Evolutionary conservation across 2,797 vertebrate genomes (phyloP).

Genomic region (Okamejei kenojei): DNA sequence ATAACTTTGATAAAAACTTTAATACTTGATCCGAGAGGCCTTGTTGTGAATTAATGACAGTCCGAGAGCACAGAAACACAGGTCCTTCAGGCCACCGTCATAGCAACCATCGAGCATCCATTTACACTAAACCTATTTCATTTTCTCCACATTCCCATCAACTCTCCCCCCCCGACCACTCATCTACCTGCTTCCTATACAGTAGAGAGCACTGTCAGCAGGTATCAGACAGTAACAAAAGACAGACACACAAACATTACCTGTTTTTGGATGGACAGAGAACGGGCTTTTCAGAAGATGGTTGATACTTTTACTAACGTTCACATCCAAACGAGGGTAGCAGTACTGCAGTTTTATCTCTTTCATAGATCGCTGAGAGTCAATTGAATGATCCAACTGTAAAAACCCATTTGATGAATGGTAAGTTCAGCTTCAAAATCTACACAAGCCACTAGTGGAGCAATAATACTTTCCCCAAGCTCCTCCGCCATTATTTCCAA

Average conservation of each 20-base stretch:
- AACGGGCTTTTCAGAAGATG: conserved; percentile 95
- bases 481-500: background rate
- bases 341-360: conserved; percentile 95
- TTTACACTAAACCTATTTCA: too few relatives aligned
- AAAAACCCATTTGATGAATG: background rate
- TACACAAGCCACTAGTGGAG: background rate
- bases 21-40: too few relatives aligned
- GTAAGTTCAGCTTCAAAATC: background rate
- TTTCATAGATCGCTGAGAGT: conserved; percentile 34
- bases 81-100: too few relatives aligned
- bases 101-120: too few relatives aligned
- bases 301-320: conserved; percentile 90
- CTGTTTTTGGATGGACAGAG: conserved; percentile 94
- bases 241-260: conserved; percentile 50
- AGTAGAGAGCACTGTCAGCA: background rate
- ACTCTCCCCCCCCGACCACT: too few relatives aligned
- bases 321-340: conserved; percentile 87
- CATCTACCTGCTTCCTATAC: background rate
- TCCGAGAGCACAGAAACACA: too few relatives aligned
- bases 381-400: background rate
- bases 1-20: background rate
- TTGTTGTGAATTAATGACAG: too few relatives aligned
- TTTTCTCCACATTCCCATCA: too few relatives aligned
- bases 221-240: background rate
- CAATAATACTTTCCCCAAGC: background rate